Conservation (phyloP, 2,888 invertebrate species). For the Oligia strigilis region DNA sequence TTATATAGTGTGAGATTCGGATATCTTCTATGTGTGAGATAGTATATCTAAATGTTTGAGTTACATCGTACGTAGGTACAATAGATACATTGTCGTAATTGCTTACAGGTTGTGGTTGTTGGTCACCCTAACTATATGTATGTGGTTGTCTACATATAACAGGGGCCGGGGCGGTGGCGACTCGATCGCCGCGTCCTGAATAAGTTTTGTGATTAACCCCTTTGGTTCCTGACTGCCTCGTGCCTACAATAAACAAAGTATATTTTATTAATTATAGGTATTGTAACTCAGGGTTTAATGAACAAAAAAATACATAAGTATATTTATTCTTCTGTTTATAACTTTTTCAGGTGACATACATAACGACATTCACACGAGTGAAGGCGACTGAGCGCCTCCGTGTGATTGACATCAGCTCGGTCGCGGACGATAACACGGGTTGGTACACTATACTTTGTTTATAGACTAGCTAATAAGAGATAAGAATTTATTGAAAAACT, state of each 20-base stretch:
- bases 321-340: not conserved
- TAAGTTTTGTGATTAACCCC: not conserved
- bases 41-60: not conserved
- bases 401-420: conserved; percentile 71
- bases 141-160: not conserved
- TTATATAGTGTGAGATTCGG: not conserved
- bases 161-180: too few species aligned
- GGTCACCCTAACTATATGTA: not conserved
- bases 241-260: not conserved
- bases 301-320: not conserved
- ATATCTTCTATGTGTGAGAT: not conserved
- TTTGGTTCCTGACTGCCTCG: not conserved
- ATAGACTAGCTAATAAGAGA: too few species aligned
- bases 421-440: conserved; percentile 47
- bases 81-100: not conserved
- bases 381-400: conserved; percentile 63
- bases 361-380: conserved; percentile 71
- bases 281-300: not conserved
- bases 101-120: not conserved
- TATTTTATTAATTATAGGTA: not conserved
- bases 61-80: not conserved
- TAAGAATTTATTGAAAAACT: not conserved
- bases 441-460: conserved; percentile 4
- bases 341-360: conserved; percentile 75
- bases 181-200: not conserved